Percentiles rank a stretch among this genome's conserved stretches.
Evolutionary conservation across 1,140 invertebrate genomes (phyloP).

Genomic region (Polypedilum pembai): DNA sequence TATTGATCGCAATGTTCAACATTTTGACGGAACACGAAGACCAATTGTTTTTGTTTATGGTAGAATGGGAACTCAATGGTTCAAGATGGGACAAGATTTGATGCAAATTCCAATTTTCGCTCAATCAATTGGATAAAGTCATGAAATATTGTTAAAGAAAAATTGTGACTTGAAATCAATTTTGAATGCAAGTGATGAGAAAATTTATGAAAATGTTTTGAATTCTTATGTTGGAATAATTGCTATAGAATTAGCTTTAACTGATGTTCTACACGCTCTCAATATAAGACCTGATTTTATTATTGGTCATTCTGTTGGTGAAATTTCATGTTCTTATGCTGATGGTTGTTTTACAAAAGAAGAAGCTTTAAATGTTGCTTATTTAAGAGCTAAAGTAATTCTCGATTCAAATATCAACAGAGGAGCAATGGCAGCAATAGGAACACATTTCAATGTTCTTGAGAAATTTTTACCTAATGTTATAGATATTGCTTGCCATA

Average conservation of each 20-base stretch:
- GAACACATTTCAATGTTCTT: conserved; percentile 54
- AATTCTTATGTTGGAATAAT: conserved; percentile 89
- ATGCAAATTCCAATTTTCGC: conserved; percentile 62
- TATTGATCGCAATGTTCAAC: conserved; percentile 46
- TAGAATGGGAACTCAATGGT: conserved; percentile 87
- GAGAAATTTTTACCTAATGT: conserved; percentile 53
- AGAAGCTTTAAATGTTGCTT: conserved; percentile 74
- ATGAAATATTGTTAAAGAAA: conserved; percentile 60
- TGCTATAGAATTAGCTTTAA: conserved; percentile 76
- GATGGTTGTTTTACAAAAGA: conserved; percentile 77
- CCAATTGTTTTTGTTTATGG: conserved; percentile 85
- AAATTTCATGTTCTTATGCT: conserved; percentile 83
- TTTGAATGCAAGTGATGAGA: conserved; percentile 63
- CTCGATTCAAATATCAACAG: conserved; percentile 64
- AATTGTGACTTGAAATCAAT: conserved; percentile 73
- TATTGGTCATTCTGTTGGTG: conserved; percentile 81
- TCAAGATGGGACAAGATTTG: conserved; percentile 64
- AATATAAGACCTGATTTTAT: conserved; percentile 76
- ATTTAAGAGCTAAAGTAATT: conserved; percentile 77
- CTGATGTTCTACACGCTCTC: conserved; percentile 63
- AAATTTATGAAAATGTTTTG: conserved; percentile 70
- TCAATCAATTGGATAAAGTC: conserved; percentile 63
- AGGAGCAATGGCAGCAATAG: conserved; percentile 81
- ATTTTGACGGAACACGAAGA: conserved; percentile 50
- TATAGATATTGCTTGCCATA: conserved; percentile 80